Percentiles rank a stretch among this genome's conserved stretches.
These are phyloP conservation scores for Temnothorax unifasciatus DNA, from an alignment of 2,888 invertebrate species.

Conservation along the genomic window DNA sequence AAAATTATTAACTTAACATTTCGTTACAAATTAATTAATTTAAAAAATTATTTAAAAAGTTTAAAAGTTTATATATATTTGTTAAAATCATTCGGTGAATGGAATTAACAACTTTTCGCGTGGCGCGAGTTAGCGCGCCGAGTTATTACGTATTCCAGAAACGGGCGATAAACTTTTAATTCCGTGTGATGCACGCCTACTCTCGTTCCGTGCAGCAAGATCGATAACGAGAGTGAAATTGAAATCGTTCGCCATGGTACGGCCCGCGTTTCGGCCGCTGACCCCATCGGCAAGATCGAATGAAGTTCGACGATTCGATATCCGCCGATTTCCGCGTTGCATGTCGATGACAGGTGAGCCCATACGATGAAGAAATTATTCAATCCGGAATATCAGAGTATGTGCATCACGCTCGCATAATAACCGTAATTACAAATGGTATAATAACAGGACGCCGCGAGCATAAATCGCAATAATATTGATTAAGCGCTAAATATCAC, in stretches of 20 bases:
- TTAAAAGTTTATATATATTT: neutral
- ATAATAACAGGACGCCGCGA: constrained; percentile 16
- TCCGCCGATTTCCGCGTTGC: constrained; percentile 44
- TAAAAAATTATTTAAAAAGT: neutral
- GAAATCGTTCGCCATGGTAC: constrained; percentile 65
- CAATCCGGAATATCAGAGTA: constrained; percentile 12
- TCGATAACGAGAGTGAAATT: constrained; percentile 76
- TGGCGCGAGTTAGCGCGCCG: constrained; percentile 29
- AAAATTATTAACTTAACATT: constrained; percentile 3
- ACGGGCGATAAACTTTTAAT: constrained; percentile 73
- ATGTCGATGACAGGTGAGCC: constrained; percentile 39
- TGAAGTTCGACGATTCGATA: constrained; percentile 51
- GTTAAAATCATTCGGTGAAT: neutral
- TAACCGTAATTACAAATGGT: neutral
- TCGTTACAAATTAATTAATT: constrained; percentile 8
- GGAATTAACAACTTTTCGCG: constrained; percentile 34
- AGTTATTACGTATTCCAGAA: constrained; percentile 63
- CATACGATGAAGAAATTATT: constrained; percentile 45
- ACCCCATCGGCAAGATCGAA: constrained; percentile 52
- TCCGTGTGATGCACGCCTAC: constrained; percentile 63
- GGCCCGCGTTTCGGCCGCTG: constrained; percentile 41
- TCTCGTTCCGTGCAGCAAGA: constrained; percentile 64
- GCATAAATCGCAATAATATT: neutral
- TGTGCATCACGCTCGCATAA: constrained; percentile 1
- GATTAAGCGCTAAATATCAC: constrained; percentile 21